Base-by-base conservation (phyloP, 2,797 vertebrate species). In the Pangasius djambal region DNA sequence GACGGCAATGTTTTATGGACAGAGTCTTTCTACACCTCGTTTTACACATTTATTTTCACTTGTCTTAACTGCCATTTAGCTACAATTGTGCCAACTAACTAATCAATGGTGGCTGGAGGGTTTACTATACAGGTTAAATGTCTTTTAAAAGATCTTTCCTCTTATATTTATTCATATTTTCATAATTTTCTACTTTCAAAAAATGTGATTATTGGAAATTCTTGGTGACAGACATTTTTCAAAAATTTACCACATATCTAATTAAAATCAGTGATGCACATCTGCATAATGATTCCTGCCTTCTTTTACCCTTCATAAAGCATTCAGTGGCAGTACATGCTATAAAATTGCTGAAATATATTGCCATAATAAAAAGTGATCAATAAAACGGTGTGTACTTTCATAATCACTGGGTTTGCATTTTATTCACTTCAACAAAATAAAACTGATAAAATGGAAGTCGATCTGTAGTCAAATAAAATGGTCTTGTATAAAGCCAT, bases 261-360 rank as follows among this genome's bases (percentile, higher is more conserved):
- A 79, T 90, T 87, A 90, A 89, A 88, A 70, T 86, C 78, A 88
- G 82, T 88, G 85, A 86, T 86, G 82, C 86, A 78, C 77, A 81
- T 67, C 63, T 89, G 75, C 65, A 86, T 65, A 57, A 87, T 88
- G 90, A 91, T 74, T 37, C 70, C 82, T 79, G 84, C 84, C 55
- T 89, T 55, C 77, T 77, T 22, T 61, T 78, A 20, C 37, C 13
- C 55, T 75, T 59, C 50, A 82, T 22, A 55, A 22, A 83, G 44
- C 10, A 59, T 20, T 61, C 28, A 44, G 22, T 15, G 12, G 59
- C 44, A 59, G 31, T 8, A 69, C 48, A 1, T 37, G n/a, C 37
- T 50, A 22, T 84, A 85, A 55, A 55, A 85, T 20, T 59, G 22
- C 40, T 31, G 70, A 22, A 57, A 28, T 89, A 82, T 86, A 86